Evolutionary conservation across 30 jellyfish, hydroid and myxozoan species (phyloP).

Genomic region (Aurelia coerulea): DNA sequence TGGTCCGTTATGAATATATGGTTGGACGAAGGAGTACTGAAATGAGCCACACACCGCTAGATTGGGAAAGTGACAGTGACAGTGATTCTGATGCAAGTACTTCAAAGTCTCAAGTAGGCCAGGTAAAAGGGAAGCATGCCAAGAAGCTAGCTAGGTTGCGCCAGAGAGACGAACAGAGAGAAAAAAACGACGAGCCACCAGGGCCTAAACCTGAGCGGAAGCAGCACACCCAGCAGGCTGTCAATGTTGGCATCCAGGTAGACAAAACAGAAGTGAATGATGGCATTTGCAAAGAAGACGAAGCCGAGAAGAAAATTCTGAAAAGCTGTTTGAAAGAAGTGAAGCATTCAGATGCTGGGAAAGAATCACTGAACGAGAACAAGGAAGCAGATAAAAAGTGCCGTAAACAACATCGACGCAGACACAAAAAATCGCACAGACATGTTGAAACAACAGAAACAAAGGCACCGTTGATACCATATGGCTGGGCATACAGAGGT

Average conservation of each 20-base stretch:
- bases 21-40: constrained; percentile 36
- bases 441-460: neutral
- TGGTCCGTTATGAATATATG: constrained; percentile 31
- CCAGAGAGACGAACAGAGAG: neutral
- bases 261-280: constrained; percentile 4
- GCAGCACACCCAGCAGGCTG: neutral
- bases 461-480: constrained; percentile 23
- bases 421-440: neutral
- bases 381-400: neutral
- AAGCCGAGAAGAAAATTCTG: neutral
- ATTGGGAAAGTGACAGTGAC: constrained; percentile 12
- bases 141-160: neutral
- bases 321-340: too few species aligned
- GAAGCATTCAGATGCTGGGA: neutral
- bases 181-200: neutral
- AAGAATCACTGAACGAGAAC: neutral
- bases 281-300: neutral
- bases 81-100: constrained; percentile 21
- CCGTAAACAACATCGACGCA: neutral
- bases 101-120: neutral
- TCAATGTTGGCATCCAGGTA: constrained; percentile 11
- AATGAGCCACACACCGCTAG: constrained; percentile 41
- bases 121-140: neutral
- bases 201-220: neutral
- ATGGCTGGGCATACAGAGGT: constrained; percentile 56